Conservation (phyloP, 2,113 vertebrate species). For the Plestiodon gilberti region DNA sequence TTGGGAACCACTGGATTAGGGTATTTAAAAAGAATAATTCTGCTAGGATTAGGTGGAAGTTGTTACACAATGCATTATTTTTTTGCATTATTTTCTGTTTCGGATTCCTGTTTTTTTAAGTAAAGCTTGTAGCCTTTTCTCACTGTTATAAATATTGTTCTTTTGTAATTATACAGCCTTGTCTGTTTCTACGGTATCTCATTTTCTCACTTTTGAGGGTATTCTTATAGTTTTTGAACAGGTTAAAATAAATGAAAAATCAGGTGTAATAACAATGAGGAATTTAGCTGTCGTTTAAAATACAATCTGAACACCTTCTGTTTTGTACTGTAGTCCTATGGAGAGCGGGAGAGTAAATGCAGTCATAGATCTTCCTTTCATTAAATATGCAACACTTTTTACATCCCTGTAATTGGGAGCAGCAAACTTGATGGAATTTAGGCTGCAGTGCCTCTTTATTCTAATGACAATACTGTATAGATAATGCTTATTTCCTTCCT, state of each 20-base stretch:
- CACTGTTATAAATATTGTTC: not conserved
- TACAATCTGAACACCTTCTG: not conserved
- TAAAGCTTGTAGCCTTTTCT: not conserved
- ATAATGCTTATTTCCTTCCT: not conserved
- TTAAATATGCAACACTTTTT: not conserved
- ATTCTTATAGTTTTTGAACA: slow-evolving; percentile 23
- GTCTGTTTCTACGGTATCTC: not conserved
- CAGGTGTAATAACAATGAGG: not conserved
- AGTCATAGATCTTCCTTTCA: slow-evolving; percentile 37
- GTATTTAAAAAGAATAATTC: not conserved
- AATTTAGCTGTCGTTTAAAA: not conserved
- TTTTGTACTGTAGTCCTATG: not conserved
- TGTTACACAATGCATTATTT: not conserved
- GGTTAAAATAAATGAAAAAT: slow-evolving; percentile 6
- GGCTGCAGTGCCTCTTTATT: not conserved
- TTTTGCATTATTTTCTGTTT: not conserved
- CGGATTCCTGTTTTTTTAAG: not conserved
- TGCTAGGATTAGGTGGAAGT: slow-evolving; percentile 5
- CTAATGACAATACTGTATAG: not conserved
- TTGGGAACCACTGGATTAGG: too few relatives aligned
- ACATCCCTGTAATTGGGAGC: slow-evolving; percentile 12
- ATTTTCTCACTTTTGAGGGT: slow-evolving; percentile 37
- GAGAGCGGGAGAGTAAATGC: not conserved
- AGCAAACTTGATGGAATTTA: not conserved
- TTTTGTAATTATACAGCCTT: not conserved